Evolutionary conservation across 2,113 vertebrate species (phyloP).

Genomic region (Butorides virescens): DNA sequence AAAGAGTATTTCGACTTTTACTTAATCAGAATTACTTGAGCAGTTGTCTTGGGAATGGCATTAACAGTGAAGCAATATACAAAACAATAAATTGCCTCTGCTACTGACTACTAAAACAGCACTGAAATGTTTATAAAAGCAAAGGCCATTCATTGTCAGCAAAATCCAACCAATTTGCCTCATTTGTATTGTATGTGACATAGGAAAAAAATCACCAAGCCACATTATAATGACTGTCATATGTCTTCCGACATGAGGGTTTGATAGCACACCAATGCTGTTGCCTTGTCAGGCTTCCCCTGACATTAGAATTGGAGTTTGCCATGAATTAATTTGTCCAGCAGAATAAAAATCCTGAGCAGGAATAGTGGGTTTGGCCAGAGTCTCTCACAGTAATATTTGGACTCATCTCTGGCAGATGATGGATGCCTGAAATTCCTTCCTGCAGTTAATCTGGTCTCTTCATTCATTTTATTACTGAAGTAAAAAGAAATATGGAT

Average conservation of each 20-base stretch:
- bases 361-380: neutral
- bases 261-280: neutral
- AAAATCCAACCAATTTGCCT: neutral
- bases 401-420: neutral
- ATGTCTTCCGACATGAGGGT: neutral
- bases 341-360: neutral
- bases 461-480: neutral
- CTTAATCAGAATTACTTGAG: conserved; percentile 8
- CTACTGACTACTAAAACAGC: neutral
- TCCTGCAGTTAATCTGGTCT: neutral
- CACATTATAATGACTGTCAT: neutral
- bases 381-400: neutral
- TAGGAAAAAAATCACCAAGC: neutral
- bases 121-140: neutral
- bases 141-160: neutral
- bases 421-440: neutral
- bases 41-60: neutral
- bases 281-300: neutral
- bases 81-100: neutral
- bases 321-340: neutral
- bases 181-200: neutral
- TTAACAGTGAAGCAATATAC: neutral
- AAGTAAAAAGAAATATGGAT: neutral
- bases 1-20: neutral
- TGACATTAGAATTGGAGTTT: neutral